Base-by-base conservation (phyloP, 1,140 invertebrate genomes). In the Dryas iulia region DNA sequence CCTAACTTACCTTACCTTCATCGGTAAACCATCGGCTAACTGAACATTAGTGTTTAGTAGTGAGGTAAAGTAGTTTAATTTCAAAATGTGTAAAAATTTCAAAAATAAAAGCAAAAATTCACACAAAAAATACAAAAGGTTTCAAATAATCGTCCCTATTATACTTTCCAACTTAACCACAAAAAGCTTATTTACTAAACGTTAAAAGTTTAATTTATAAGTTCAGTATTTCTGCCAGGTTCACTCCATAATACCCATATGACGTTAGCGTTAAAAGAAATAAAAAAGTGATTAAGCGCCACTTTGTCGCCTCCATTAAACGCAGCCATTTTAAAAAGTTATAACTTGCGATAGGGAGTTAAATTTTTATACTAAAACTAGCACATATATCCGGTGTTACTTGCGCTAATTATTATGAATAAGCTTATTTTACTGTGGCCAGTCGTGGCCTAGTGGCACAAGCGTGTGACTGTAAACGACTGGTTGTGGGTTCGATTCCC, bases 261-360 rank as follows among this genome's bases (percentile, higher is more conserved):
- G 39, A 47, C 70, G 72, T 67, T 57, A 59, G 71, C 52, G 68
- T 73, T 56, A 52, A 62, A 72, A 71, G 75, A 62, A 77, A 73
- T 47, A 81, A 77, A 75, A 83, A 80, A 83, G 82, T 83, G 82
- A 82, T 86, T 84, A 86, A 84, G 83, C 81, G 81, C 77, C 81
- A 81, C 80, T 83, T 82, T 76, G 79, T 76, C 72, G 61, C 65
- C 54, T 71, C 65, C 71, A 63, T 63, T 67, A 60, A 57, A 62
- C 47, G 39, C 39, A 53, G 47, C 54, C 35, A 56, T 66, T 66
- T 33, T 66, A 18, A 18, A 47, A 47, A 47, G 39, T 47, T 47
- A 47, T 47, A 47, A 47, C 39, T 47, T 47, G 39, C 8, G 14
- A 47, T 47, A 21, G 18, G 14, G 14, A 21, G 14, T 47, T 47